Evolutionary conservation across 2,797 vertebrate species (phyloP), one percentile per base, ranked within the genome.

Genomic region (Sebastolobus alascanus): DNA sequence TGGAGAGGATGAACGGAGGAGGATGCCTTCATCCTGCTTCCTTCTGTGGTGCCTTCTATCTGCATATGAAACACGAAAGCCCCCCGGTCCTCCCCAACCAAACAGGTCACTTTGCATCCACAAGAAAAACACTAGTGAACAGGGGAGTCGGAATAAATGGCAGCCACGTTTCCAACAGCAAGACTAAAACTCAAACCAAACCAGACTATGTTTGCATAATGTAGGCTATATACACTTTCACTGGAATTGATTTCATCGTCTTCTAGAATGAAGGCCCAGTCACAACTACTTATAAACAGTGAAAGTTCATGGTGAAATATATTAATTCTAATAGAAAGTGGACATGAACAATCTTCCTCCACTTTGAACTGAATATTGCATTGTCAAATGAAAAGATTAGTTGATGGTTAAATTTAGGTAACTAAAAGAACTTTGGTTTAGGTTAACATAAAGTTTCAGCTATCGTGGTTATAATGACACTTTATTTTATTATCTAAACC

Each of bases 31-130:
- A 77, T 86, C 79, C 68, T 63, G 68, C 84, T 69, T 81, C 82
- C 74, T 68, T 79, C 86, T 81, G 82, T 80, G 80, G 75, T 81
- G 73, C 81, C 40, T 80, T 60, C 61, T 50, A 91, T 92, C 82
- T 92, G 83, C 88, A 94, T 89, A 88, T 90, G 73, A 93, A 94
- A 93, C 87, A 75, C 40, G 73, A 55, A 87, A 84, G 58, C 64
- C 75, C 84, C 64, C 71, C 40, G 66, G 83, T 85, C 75, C 61
- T 68, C 77, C 55, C 64, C 40, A 72, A 75, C 80, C 87, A 92
- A 91, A 92, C 89, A 61, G 81, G 69, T 82, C 77, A 82, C 82
- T 88, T 92, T 88, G 83, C 86, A 90, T 90, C 78, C 61, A 63
- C 75, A 38, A 50, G 35, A 77, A 80, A 71, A 81, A 75, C 46